These are phyloP conservation scores for Apistogramma diplotaenia DNA, from an alignment of 2,113 vertebrate species.

Conservation along the genomic window DNA sequence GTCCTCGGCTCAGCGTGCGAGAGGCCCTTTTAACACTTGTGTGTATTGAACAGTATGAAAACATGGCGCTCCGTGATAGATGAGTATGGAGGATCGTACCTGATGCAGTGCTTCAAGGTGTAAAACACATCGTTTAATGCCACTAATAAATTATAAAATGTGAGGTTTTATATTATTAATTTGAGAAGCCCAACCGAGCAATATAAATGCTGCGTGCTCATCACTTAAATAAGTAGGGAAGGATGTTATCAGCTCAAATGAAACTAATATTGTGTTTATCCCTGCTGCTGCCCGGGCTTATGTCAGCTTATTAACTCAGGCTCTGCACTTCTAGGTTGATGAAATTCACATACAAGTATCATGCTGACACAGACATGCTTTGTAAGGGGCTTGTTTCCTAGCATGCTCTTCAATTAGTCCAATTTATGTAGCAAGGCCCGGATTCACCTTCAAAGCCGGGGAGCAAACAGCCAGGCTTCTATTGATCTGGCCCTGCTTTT, in stretches of 20 bases:
- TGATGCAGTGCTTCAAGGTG: constrained; percentile 3
- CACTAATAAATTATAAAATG: background rate
- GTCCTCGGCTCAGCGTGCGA: constrained; percentile 4
- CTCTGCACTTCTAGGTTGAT: constrained; percentile 46
- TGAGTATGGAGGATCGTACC: constrained; percentile 15
- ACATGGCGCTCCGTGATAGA: background rate
- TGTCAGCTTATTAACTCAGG: constrained; percentile 49
- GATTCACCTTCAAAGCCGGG: constrained; percentile 70
- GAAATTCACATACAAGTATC: constrained; percentile 60
- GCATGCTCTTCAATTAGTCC: constrained; percentile 75
- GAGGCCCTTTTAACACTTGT: constrained; percentile 27
- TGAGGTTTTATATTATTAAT: background rate
- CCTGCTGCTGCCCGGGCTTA: constrained; percentile 26
- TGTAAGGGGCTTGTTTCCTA: constrained; percentile 63
- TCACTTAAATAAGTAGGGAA: constrained; percentile 23
- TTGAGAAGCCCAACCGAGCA: background rate
- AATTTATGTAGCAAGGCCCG: constrained; percentile 69
- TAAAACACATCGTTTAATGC: background rate
- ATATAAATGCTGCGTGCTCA: background rate
- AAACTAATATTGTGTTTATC: constrained; percentile 39
- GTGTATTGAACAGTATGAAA: background rate
- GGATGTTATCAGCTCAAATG: constrained; percentile 33
- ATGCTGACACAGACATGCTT: constrained; percentile 61
- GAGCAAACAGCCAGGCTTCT: constrained; percentile 65
- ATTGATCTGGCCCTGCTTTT: constrained; percentile 75